Conservation (phyloP, 2,113 vertebrate species). For the Microtus richardsoni region DNA sequence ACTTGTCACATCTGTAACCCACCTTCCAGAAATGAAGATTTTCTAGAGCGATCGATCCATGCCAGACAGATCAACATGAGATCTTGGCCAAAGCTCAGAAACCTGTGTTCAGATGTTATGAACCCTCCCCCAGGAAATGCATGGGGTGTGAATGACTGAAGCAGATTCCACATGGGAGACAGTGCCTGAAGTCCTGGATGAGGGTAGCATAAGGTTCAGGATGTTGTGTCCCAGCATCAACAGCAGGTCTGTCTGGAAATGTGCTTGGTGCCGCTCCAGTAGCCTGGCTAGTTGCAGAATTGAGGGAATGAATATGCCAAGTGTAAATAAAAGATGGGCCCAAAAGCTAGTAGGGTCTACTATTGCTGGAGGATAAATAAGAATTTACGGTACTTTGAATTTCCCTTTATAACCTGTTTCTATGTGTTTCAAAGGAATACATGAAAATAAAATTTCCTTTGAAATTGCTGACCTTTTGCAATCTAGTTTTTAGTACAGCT, state of each 20-base stretch:
- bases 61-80: background rate
- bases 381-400: background rate
- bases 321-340: background rate
- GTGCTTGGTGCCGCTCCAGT: background rate
- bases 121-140: conserved; percentile 9
- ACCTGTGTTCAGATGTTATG: background rate
- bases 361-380: background rate
- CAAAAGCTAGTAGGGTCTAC: background rate
- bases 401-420: background rate
- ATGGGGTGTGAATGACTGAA: background rate
- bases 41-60: background rate
- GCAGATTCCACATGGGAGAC: background rate
- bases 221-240: background rate
- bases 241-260: background rate
- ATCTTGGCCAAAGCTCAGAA: background rate
- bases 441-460: background rate
- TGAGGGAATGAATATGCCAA: background rate
- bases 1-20: background rate
- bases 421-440: background rate
- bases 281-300: background rate
- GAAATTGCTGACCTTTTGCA: background rate
- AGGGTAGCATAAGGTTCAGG: background rate
- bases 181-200: background rate
- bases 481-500: background rate
- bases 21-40: background rate